These are phyloP conservation scores for Laspeyria flexula DNA, from an alignment of 2,888 invertebrate genomes.

Conservation along the genomic window DNA sequence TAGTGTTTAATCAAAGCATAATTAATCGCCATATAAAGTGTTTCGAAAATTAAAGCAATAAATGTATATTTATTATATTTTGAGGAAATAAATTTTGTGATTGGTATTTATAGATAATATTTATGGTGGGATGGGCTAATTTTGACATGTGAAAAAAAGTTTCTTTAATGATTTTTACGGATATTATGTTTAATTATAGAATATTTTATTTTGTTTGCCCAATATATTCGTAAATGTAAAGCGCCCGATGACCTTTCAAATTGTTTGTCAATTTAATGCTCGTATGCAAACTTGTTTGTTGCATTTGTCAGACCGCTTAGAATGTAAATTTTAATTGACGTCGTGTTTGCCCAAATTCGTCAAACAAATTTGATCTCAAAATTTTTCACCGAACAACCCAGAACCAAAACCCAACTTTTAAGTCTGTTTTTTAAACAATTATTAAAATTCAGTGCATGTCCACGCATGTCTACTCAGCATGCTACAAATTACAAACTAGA, in stretches of 20 bases:
- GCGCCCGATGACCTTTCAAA: too few relatives aligned
- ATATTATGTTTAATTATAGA: neutral
- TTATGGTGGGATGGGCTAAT: neutral
- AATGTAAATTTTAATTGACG: too few relatives aligned
- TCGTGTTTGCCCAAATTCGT: too few relatives aligned
- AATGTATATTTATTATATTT: conserved; percentile 23
- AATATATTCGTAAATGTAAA: too few relatives aligned
- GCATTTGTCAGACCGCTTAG: too few relatives aligned
- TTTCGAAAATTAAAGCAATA: conserved; percentile 29
- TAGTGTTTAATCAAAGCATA: conserved; percentile 38
- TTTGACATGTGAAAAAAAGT: neutral
- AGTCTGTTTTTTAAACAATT: too few relatives aligned
- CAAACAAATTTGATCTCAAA: too few relatives aligned
- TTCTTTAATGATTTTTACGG: neutral
- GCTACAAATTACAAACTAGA: neutral
- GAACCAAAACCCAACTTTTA: too few relatives aligned
- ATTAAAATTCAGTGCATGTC: neutral
- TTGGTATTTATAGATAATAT: conserved; percentile 2
- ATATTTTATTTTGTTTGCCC: too few relatives aligned
- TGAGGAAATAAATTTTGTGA: conserved; percentile 25
- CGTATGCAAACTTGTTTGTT: too few relatives aligned
- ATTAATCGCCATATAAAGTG: conserved; percentile 41
- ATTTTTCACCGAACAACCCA: too few relatives aligned
- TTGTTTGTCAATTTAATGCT: too few relatives aligned
- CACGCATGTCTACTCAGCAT: neutral